Evolutionary conservation across 2,797 vertebrate species (phyloP), one percentile per base, ranked within the genome.

Genomic region (Pseudopleuronectes americanus): DNA sequence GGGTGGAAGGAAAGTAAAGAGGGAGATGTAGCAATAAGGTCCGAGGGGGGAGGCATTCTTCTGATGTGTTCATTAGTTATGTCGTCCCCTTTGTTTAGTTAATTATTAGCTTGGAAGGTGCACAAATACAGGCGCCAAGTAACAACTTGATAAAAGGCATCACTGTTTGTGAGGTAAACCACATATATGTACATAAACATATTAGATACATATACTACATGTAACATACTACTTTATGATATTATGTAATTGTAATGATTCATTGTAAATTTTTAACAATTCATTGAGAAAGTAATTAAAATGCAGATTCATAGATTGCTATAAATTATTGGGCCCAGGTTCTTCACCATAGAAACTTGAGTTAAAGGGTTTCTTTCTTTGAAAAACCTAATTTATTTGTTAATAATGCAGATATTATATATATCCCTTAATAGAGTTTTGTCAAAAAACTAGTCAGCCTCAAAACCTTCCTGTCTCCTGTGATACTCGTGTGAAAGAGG

Each of bases 81-180:
- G 43, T 45, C 43, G 4, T 13, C 36, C 24, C 78, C 60, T 74
- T 80, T 78, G 33, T 52, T 33, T 57, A 43, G 84, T 87, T 88
- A 84, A 87, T 89, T 83, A 88, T 64, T 85, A 67, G 59, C 70
- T 56, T 49, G 74, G 57, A 83, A 85, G 79, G 56, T 71, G 58
- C 47, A 51, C 69, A 55, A 76, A 76, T 64, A 56, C 26, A 64
- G 24, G 19, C 9, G 19, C 9, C 17, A 45, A 47, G 3, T 28
- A 64, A 45, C 26, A 59, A 9, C 21, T 13, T 24, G 14, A 6
- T 33, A 14, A 13, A 13, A 63, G 9, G 8, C 19, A 59, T 14
- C n/a, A 36, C 23, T 55, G 14, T 64, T 52, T 36, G 24, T 48
- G 28, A 3, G 17, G 49, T 1, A 19, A 2, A 19, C 13, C 14